These are phyloP conservation scores for Fulmarus glacialis DNA, from an alignment of 2,113 vertebrate species.

Conservation along the genomic window DNA sequence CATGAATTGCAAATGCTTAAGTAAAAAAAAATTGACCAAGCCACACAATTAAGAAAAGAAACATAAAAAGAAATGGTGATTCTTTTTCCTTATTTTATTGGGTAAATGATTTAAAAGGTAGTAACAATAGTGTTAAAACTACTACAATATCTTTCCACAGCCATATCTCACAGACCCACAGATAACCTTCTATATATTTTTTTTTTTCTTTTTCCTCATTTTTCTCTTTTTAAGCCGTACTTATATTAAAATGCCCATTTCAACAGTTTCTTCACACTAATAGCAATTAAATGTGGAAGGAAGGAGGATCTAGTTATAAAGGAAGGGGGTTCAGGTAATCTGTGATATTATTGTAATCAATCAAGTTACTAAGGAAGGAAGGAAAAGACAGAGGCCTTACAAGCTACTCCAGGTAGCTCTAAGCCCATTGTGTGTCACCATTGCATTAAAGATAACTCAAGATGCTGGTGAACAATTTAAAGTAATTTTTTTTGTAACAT, in stretches of 20 bases:
- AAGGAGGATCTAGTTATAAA: slow-evolving; percentile 88
- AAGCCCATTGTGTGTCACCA: slow-evolving; percentile 78
- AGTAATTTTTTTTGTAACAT: slow-evolving; percentile 85
- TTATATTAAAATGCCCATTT: slow-evolving; percentile 91
- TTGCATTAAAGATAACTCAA: slow-evolving; percentile 77
- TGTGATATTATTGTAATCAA: slow-evolving; percentile 81
- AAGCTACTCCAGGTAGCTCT: slow-evolving; percentile 93
- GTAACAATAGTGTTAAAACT: slow-evolving; percentile 99
- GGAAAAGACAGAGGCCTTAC: slow-evolving; percentile 68
- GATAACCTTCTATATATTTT: slow-evolving; percentile 82
- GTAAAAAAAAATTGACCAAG: background rate
- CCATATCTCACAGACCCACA: slow-evolving; percentile 95
- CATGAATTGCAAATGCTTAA: background rate
- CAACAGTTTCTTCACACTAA: slow-evolving; percentile 91
- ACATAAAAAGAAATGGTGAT: slow-evolving; percentile 42
- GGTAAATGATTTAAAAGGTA: slow-evolving; percentile 99
- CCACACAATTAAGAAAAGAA: slow-evolving; percentile 32
- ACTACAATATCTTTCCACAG: slow-evolving; percentile 98
- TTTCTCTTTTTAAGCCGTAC: slow-evolving; percentile 84
- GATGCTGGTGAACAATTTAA: slow-evolving; percentile 89
- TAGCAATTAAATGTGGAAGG: slow-evolving; percentile 92
- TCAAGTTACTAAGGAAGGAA: slow-evolving; percentile 84
- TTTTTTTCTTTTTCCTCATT: slow-evolving; percentile 73
- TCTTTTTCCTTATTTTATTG: slow-evolving; percentile 92
- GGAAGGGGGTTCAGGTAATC: slow-evolving; percentile 73